Conservation (phyloP, 2,888 invertebrate genomes). For the Choristoneura rosaceana region DNA sequence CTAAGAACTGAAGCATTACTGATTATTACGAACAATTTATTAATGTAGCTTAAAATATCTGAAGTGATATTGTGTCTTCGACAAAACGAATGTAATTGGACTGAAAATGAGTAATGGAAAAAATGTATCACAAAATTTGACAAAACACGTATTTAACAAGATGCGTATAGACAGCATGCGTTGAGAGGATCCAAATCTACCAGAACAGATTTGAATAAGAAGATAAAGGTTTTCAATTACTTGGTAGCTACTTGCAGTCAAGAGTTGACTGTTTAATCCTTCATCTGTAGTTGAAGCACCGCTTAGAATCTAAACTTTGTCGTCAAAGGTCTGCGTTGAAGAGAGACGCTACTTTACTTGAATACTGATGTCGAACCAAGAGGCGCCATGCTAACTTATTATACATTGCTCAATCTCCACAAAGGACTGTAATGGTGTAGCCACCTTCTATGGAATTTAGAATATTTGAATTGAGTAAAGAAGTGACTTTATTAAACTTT, state of each 20-base stretch:
- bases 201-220: background rate
- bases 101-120: no score
- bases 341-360: conserved; percentile 15
- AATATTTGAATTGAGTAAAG: background rate
- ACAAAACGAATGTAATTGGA: no score
- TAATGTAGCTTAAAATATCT: no score
- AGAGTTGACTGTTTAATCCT: background rate
- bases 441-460: conserved; percentile 8
- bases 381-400: conserved; percentile 29
- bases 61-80: no score
- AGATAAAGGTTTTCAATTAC: background rate
- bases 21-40: no score
- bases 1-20: no score
- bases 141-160: no score
- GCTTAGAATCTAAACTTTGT: conserved; percentile 25
- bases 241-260: background rate
- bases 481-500: background rate
- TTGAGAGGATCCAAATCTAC: background rate
- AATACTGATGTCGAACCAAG: conserved; percentile 24
- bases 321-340: conserved; percentile 20
- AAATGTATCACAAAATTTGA: no score
- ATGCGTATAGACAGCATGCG: no score
- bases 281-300: background rate
- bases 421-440: background rate
- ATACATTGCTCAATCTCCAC: conserved; percentile 10